Percentiles rank a stretch among this genome's conserved stretches.
These are phyloP conservation scores for Astreopora myriophthalma DNA, from an alignment of 64 coral and sea anemone species.

Conservation along the genomic window DNA sequence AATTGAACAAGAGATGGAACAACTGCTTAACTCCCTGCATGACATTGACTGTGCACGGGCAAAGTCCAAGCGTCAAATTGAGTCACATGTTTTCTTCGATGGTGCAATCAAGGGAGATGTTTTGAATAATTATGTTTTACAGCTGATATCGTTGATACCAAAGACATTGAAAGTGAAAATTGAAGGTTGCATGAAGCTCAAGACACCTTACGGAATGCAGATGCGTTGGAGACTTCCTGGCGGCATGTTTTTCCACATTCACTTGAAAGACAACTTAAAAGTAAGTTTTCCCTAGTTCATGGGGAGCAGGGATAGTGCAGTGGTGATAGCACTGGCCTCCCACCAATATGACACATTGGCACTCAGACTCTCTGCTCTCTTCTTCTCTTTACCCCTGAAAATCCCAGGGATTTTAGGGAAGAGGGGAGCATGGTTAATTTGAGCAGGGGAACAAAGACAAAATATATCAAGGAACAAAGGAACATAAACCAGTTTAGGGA, in stretches of 20 bases:
- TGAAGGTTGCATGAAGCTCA: constrained; percentile 69
- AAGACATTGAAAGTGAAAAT: constrained; percentile 79
- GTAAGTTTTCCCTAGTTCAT: constrained; percentile 41
- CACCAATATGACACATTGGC: too few species aligned
- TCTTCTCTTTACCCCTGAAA: too few species aligned
- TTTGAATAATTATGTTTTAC: constrained; percentile 80
- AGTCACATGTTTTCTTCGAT: constrained; percentile 97
- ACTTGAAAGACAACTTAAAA: constrained; percentile 94
- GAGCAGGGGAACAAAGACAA: too few species aligned
- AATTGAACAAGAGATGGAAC: constrained; percentile 92
- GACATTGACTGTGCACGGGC: constrained; percentile 72
- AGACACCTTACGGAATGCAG: constrained; percentile 97
- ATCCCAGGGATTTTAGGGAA: too few species aligned
- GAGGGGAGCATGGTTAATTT: too few species aligned
- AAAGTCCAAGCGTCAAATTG: constrained; percentile 77
- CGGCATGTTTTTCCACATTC: constrained; percentile 85
- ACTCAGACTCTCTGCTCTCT: too few species aligned
- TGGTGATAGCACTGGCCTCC: too few species aligned
- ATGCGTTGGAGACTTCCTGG: constrained; percentile 88
- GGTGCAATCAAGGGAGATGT: constrained; percentile 85
- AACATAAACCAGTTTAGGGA: too few species aligned
- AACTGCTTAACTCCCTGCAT: constrained; percentile 83
- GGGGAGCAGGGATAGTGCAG: too few species aligned
- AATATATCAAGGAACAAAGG: too few species aligned
- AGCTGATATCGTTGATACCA: constrained; percentile 80